These are phyloP conservation scores for Eulemur mongoz DNA, from an alignment of 2,797 vertebrate genomes.

Conservation along the genomic window DNA sequence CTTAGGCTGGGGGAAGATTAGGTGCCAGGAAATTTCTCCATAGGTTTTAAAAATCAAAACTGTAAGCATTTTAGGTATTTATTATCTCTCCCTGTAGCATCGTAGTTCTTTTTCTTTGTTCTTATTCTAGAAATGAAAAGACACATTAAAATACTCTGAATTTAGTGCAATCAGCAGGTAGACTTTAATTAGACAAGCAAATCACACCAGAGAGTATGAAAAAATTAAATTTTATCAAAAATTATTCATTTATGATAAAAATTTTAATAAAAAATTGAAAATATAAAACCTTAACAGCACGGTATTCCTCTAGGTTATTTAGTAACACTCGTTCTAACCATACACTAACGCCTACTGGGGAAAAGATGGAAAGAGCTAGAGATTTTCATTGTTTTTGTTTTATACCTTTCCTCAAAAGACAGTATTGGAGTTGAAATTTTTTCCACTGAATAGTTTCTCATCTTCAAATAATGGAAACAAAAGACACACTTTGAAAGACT, in stretches of 20 bases:
- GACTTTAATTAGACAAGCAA: constrained; percentile 53
- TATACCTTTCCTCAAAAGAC: background rate
- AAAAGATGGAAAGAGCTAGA: background rate
- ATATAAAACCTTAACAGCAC: background rate
- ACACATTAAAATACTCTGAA: constrained; percentile 31
- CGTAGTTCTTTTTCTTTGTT: constrained; percentile 53
- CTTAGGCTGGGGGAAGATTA: background rate
- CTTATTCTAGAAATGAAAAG: constrained; percentile 60
- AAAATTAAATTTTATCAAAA: constrained; percentile 42
- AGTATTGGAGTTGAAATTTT: background rate
- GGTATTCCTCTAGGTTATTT: background rate
- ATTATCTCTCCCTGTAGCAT: background rate
- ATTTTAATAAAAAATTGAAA: constrained; percentile 48
- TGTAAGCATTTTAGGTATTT: background rate
- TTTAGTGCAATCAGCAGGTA: constrained; percentile 31
- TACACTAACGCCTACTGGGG: background rate
- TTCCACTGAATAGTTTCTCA: background rate
- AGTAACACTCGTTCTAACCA: constrained; percentile 24
- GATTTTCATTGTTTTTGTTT: background rate
- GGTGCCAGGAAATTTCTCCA: background rate
- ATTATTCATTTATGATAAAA: constrained; percentile 39
- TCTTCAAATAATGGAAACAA: background rate
- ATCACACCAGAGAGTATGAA: constrained; percentile 14
- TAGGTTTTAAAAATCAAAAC: constrained; percentile 47
- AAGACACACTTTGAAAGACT: background rate